Base-by-base conservation (phyloP, 2,888 invertebrate species). In the Thalpophila matura region DNA sequence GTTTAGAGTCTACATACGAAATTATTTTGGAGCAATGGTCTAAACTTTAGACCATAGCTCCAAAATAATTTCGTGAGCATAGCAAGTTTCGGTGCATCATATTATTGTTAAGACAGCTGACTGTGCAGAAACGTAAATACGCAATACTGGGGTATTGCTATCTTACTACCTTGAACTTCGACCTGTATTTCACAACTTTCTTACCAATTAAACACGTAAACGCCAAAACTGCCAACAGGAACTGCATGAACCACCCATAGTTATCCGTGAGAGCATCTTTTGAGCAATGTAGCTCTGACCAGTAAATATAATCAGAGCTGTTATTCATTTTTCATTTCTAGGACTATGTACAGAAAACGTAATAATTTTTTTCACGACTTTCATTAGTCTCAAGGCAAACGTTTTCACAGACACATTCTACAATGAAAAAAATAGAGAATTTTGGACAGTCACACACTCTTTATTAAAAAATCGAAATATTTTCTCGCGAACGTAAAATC, bases 241-340 rank as follows among this genome's bases (percentile, higher is more conserved):
- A 96, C 88, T 97, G 97, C 86, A 97, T 93, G 86, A 97, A 96
- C 97, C 97, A 97, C 64, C 97, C 97, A 89, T 97, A 97, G 68
- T 96, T 96, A 87, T 97, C 96, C 10, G 97, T 97, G 38, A 97
- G 94, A 14, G 97, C 97, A 95, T 97, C 96, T 86, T 97, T 97
- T 45, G 95, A 95, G 90, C 97, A 97, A 85, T 96, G 96, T 29
- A 95, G 91, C 83, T 92, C 91, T 24, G 94, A 91, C 89, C 91
- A 95, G 63, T 92, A 87, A 74, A 91, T 89, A 85, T 86, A 89
- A 86, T 92, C 91, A 9, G 92, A 90, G 82, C 90, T 92, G 73
- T 93, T 93, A 89, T 94, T 93, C 94, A 94, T 94, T 85, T 93
- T 92, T 90, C 89, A 91, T 90, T 80, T 80, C 81, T 75, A 54